Conservation (phyloP, 2,888 invertebrate genomes). For the Drosophila pseudotalamancana region DNA sequence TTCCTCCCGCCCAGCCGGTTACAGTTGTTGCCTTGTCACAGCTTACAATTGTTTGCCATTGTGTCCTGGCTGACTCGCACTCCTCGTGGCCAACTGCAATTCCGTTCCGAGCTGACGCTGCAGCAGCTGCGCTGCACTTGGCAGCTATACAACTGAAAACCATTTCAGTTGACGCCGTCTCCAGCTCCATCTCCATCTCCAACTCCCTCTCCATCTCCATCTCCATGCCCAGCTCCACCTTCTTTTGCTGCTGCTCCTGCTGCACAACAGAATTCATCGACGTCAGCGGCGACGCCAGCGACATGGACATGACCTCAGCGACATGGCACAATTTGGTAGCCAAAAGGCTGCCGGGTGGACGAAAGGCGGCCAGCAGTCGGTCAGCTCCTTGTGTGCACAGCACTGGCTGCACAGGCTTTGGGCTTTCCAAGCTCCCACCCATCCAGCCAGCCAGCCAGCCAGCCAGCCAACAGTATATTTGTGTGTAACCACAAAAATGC, state of each 20-base stretch:
- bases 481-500: constrained; percentile 74
- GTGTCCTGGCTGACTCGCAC: constrained; percentile 27
- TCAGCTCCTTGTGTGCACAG: constrained; percentile 18
- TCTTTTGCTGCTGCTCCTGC: constrained; percentile 16
- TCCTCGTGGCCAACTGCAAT: constrained; percentile 64
- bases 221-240: constrained; percentile 5
- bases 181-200: constrained; percentile 7
- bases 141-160: constrained; percentile 71
- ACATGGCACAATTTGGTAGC: constrained; percentile 44
- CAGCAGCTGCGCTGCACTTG: constrained; percentile 60
- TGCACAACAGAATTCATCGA: constrained; percentile 55
- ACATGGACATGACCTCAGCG: constrained; percentile 73
- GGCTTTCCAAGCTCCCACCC: constrained; percentile 43
- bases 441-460: not conserved
- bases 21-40: constrained; percentile 65
- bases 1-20: constrained; percentile 31
- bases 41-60: constrained; percentile 75
- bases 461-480: constrained; percentile 53
- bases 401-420: constrained; percentile 17
- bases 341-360: constrained; percentile 8
- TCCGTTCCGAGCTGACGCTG: constrained; percentile 62
- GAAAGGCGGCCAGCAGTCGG: not conserved
- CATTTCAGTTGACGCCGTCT: constrained; percentile 64
- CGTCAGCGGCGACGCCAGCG: constrained; percentile 63
- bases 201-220: constrained; percentile 27